Evolutionary conservation across 37 sponge, comb jelly and placozoan genomes (phyloP).

Genomic region (Corticium candelabrum): DNA sequence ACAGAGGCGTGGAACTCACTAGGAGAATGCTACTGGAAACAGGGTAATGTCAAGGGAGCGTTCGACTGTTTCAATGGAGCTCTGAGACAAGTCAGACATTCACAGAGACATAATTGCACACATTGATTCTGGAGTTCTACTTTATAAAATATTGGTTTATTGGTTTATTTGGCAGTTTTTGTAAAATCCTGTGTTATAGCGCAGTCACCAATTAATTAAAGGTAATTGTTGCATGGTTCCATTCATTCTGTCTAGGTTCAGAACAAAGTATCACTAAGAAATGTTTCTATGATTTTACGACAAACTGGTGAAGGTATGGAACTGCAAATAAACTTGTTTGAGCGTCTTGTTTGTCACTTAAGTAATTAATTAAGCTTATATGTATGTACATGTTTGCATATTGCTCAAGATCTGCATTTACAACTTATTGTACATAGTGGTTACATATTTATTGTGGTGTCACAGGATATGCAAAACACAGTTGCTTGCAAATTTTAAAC

Average conservation of each 20-base stretch:
- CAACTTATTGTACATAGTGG: too few species aligned
- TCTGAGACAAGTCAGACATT: constrained; percentile 34
- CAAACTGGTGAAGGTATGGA: constrained; percentile 44
- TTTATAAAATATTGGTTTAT: too few species aligned
- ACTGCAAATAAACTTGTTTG: background rate
- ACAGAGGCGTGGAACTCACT: constrained; percentile 59
- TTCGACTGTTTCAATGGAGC: constrained; percentile 68
- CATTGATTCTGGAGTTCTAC: background rate
- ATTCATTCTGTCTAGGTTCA: constrained; percentile 21
- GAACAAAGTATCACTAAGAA: constrained; percentile 53
- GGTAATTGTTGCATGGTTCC: background rate
- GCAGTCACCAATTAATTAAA: too few species aligned
- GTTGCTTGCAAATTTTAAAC: too few species aligned
- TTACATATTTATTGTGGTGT: too few species aligned
- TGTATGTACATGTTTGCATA: too few species aligned
- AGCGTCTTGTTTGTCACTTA: too few species aligned
- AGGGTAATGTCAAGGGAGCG: constrained; percentile 47
- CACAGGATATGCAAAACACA: too few species aligned
- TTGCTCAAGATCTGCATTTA: too few species aligned
- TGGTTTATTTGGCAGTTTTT: too few species aligned
- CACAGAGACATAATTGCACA: background rate
- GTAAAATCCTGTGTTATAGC: too few species aligned
- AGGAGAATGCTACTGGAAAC: constrained; percentile 82
- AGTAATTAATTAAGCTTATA: too few species aligned
- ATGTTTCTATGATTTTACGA: constrained; percentile 62